phyloP scores from a whole-genome alignment of 2,797 vertebrate species.

The Lithobates sylvaticus region DNA sequence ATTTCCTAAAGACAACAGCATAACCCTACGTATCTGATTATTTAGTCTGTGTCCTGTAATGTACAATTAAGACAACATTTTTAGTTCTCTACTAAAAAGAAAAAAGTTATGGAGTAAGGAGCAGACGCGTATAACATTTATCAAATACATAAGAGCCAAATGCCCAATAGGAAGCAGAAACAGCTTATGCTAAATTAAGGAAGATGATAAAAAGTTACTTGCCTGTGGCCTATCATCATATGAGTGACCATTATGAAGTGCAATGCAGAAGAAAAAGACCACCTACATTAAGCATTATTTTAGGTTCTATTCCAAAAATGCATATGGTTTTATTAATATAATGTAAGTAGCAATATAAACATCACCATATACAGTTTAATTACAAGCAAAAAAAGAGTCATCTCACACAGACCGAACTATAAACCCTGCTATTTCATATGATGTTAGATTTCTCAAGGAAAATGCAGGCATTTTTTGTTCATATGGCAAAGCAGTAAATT shows the following conservation, averaged over 20 bases:
- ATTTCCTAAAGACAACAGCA: no score
- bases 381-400: conserved; percentile 18
- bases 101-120: no score
- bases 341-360: conserved; percentile 37
- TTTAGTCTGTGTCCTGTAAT: no score
- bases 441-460: conserved; percentile 31
- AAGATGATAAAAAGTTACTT: neutral
- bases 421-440: conserved; percentile 38
- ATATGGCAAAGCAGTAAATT: conserved; percentile 1
- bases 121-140: no score
- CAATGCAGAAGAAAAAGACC: neutral
- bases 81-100: no score
- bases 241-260: neutral
- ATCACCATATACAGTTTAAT: conserved; percentile 32
- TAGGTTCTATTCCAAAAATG: conserved; percentile 42
- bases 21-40: no score
- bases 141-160: neutral
- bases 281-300: conserved; percentile 27
- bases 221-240: neutral
- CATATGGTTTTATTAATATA: conserved; percentile 38
- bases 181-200: neutral
- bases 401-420: conserved; percentile 26
- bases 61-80: no score
- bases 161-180: neutral
- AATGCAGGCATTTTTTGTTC: conserved; percentile 7